Percentiles rank a stretch among this genome's conserved stretches.
Conservation (phyloP, 2,888 invertebrate species). For the Hirtodrosophila trivittata region DNA sequence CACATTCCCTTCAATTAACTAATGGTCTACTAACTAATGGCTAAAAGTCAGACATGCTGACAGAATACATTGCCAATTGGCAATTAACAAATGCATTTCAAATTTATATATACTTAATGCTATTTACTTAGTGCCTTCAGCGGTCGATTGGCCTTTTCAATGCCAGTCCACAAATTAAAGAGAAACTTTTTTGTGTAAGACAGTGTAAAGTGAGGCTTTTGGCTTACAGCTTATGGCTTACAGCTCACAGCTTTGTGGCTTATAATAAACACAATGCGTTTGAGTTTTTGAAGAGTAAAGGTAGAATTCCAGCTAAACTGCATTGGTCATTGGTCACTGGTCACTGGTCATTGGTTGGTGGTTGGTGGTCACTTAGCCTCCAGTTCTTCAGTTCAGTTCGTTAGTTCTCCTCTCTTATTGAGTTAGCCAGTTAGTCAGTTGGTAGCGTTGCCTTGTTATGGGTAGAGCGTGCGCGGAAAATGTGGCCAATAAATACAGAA, state of each 20-base stretch:
- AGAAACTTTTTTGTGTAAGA: slow-evolving; percentile 42
- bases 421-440: no score
- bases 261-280: no score
- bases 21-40: slow-evolving; percentile 22
- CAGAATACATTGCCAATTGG: slow-evolving; percentile 39
- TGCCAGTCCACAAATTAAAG: slow-evolving; percentile 50
- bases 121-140: slow-evolving; percentile 25
- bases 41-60: no score
- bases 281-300: slow-evolving; percentile 26
- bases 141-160: slow-evolving; percentile 63
- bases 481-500: slow-evolving; percentile 8
- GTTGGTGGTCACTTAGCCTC: slow-evolving; percentile 1
- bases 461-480: slow-evolving; percentile 52
- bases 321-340: slow-evolving; percentile 51
- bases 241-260: no score
- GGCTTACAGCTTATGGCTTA: no score
- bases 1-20: slow-evolving; percentile 42
- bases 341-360: slow-evolving; percentile 1
- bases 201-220: no score
- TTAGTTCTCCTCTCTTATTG: no score
- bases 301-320: slow-evolving; percentile 49
- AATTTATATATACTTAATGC: slow-evolving; percentile 35
- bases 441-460: slow-evolving; percentile 46
- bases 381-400: no score
- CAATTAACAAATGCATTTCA: slow-evolving; percentile 44